A percentile compares a stretch with the other conserved stretches of the same genome.
These are phyloP conservation scores for Pteronura brasiliensis DNA, from an alignment of 2,113 vertebrate species.

Conservation along the genomic window DNA sequence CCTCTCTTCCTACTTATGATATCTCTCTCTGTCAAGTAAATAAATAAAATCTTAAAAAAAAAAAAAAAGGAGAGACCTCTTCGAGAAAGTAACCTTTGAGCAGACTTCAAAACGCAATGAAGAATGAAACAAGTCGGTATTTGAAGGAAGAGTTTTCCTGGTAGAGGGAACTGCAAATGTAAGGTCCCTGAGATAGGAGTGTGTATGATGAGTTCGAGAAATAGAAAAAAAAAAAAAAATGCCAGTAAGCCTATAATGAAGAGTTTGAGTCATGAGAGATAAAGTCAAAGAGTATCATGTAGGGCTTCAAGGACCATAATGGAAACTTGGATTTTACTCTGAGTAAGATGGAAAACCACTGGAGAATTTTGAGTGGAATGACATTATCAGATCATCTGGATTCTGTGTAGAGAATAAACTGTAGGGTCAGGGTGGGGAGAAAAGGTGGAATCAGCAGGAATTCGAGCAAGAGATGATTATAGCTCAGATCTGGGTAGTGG, in stretches of 20 bases:
- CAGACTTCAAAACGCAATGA: not conserved
- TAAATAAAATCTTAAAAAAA: no score
- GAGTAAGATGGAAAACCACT: not conserved
- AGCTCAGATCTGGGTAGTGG: not conserved
- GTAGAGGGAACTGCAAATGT: not conserved
- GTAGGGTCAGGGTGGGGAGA: not conserved
- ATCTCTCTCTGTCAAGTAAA: no score
- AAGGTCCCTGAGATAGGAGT: not conserved
- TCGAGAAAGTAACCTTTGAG: not conserved
- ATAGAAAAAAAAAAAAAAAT: not conserved
- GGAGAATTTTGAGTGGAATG: not conserved
- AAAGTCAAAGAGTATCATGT: not conserved
- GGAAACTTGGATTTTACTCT: slow-evolving; percentile 25
- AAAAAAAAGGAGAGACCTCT: not conserved
- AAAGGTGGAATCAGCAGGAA: not conserved
- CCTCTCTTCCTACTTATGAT: no score
- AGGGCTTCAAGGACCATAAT: not conserved
- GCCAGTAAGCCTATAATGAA: not conserved
- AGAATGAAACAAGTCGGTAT: not conserved
- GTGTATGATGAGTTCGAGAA: not conserved
- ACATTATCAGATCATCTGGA: not conserved
- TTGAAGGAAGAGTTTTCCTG: not conserved
- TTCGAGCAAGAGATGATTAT: not conserved
- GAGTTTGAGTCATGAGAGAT: not conserved
- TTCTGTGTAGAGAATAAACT: not conserved